Percentiles rank a stretch among this genome's conserved stretches.
phyloP scores from a whole-genome alignment of 2,888 invertebrate genomes.

The Drosophila anomelani region DNA sequence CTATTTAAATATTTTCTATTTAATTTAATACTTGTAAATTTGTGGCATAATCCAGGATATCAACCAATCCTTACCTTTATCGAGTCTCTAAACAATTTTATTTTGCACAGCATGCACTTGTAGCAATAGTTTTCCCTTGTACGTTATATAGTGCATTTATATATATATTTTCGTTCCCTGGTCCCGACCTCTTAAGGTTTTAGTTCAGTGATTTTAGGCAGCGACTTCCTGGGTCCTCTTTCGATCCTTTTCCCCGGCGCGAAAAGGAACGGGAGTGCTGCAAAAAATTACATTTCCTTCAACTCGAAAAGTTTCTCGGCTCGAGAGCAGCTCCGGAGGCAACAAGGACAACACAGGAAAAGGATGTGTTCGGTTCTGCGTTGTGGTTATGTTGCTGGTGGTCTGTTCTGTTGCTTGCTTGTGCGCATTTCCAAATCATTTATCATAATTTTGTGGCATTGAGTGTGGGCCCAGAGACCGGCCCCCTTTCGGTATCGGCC shows the following conservation, averaged over 20 bases:
- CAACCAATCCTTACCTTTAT: background rate
- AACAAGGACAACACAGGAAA: slow-evolving; percentile 64
- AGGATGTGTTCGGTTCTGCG: slow-evolving; percentile 80
- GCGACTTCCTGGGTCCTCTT: slow-evolving; percentile 62
- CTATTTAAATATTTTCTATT: background rate
- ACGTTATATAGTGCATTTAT: background rate
- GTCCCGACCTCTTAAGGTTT: slow-evolving; percentile 62
- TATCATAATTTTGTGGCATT: slow-evolving; percentile 80
- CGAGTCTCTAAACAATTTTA: slow-evolving; percentile 8
- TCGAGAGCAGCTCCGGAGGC: slow-evolving; percentile 37
- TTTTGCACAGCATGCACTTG: slow-evolving; percentile 69
- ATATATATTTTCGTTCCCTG: slow-evolving; percentile 16
- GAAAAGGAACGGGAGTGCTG: slow-evolving; percentile 19
- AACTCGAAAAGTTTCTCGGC: slow-evolving; percentile 76
- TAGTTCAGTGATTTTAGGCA: slow-evolving; percentile 79
- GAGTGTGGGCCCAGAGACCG: slow-evolving; percentile 48
- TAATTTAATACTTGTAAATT: no score
- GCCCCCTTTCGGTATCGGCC: slow-evolving; percentile 20
- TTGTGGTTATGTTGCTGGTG: slow-evolving; percentile 64
- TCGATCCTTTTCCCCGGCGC: slow-evolving; percentile 27
- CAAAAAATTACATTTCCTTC: slow-evolving; percentile 77
- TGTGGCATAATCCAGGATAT: slow-evolving; percentile 6
- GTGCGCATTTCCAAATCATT: slow-evolving; percentile 80
- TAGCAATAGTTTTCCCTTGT: slow-evolving; percentile 58
- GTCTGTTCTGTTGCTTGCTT: slow-evolving; percentile 63